Evolutionary conservation across 2,888 invertebrate genomes (phyloP).

Genomic region (Pseudolycoriella hygida): DNA sequence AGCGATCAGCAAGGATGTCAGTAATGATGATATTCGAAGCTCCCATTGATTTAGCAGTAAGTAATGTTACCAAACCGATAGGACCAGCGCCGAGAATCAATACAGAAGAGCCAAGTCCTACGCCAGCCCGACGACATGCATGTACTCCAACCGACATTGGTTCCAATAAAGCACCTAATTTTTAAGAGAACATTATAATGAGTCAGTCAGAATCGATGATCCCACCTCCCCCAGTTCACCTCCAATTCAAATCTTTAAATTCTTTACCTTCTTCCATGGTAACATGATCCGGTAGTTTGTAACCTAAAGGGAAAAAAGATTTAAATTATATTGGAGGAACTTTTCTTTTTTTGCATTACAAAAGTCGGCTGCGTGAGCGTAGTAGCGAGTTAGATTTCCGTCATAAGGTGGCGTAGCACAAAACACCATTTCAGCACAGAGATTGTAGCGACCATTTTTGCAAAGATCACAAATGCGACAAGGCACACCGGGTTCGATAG

Average conservation of each 20-base stretch:
- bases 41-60: conserved; percentile 73
- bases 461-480: conserved; percentile 72
- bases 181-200: too few species aligned
- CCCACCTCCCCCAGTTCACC: too few species aligned
- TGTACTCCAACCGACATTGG: conserved; percentile 89
- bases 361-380: conserved; percentile 79
- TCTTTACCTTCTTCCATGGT: conserved; percentile 60
- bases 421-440: conserved; percentile 74
- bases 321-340: too few species aligned
- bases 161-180: conserved; percentile 65
- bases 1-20: conserved; percentile 35
- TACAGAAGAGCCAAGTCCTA: conserved; percentile 51
- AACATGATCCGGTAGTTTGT: conserved; percentile 76
- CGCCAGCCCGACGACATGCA: conserved; percentile 70
- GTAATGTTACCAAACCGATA: conserved; percentile 65
- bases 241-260: too few species aligned
- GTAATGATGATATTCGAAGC: conserved; percentile 61
- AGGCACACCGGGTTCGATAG: conserved; percentile 80
- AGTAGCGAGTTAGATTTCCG: conserved; percentile 75
- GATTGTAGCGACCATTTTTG: conserved; percentile 72
- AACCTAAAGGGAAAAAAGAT: conserved; percentile 17
- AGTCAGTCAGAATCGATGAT: too few species aligned
- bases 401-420: conserved; percentile 91
- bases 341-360: too few species aligned
- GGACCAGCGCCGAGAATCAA: conserved; percentile 75